Evolutionary conservation across 2,888 invertebrate genomes (phyloP), one percentile per base, ranked within the genome.

Genomic region (Eupithecia vulgata): DNA sequence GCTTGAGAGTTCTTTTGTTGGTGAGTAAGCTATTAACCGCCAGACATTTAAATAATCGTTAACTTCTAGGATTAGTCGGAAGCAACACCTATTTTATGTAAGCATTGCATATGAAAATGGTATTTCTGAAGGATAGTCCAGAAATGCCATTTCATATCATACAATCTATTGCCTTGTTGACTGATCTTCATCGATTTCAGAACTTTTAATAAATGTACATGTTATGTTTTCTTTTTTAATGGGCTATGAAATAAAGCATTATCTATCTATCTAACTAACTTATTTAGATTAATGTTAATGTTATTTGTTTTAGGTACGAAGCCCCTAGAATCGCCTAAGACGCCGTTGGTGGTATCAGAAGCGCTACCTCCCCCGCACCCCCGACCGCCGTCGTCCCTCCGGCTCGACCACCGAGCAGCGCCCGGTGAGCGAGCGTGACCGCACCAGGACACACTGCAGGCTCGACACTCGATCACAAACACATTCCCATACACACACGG

Each of bases 1-100:
- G 98, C 95, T 98, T 89, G 98, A 98, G 91, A 98, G 98, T 91
- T 98, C 98, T 79, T 98, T 98, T 89, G 94, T 94, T 83, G 94
- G 94, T 94, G 70, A 85, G 94, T 77, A n/a, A n/a, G 12, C 35
- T 10, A 10, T 64, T 7, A 21, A 40, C 10, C 12, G 34, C n/a
- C 34, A 57, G 57, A 25, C 13, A 13, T 12, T 57, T 10, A 52
- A 10, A 57, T 57, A 13, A 25, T 12, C 57, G 12, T 12, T 25
- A 57, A 57, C 25, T 52, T 52, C 21, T 10, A 21, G n/a, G 48
- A 52, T 45, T 37, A 7, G 40, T 37, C 37, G 2, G 37, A 37
- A 37, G 6, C 8, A 37, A 37, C 37, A 10, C 37, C 37, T 37
- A 1, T 37, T 37, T 37, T 37, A 37, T 37, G 8, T 8, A 10